These are phyloP conservation scores for Paedocypris sp. DNA, from an alignment of 2,113 vertebrate species.

Conservation along the genomic window DNA sequence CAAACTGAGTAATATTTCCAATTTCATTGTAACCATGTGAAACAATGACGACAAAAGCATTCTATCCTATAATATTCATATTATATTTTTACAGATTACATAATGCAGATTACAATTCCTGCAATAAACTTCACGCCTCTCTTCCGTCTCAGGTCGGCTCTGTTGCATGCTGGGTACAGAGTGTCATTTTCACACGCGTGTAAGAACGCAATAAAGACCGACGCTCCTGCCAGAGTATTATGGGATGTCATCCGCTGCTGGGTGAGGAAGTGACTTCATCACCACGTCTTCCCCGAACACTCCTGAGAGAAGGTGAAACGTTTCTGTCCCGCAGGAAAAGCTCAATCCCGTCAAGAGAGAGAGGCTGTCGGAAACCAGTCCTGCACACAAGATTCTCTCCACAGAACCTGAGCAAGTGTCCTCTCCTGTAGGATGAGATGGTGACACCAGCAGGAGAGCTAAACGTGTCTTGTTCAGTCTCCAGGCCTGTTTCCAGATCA, in stretches of 20 bases:
- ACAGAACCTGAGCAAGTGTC: conserved; percentile 65
- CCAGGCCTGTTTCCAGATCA: conserved; percentile 73
- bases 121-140: not conserved
- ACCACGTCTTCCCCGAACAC: not conserved
- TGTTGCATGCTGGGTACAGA: conserved; percentile 75
- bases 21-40: too few species aligned
- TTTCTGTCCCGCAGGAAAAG: conserved; percentile 61
- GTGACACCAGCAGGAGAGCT: too few species aligned
- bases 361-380: conserved; percentile 68
- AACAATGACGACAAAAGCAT: too few species aligned
- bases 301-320: not conserved
- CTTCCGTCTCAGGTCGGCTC: conserved; percentile 65
- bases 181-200: conserved; percentile 85
- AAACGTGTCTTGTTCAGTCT: conserved; percentile 50
- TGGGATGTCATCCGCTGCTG: conserved; percentile 93
- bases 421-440: too few species aligned
- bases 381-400: conserved; percentile 71
- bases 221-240: conserved; percentile 60
- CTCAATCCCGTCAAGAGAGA: conserved; percentile 74
- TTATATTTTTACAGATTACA: too few species aligned
- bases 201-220: conserved; percentile 76
- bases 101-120: not conserved
- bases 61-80: too few species aligned
- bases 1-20: too few species aligned
- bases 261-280: conserved; percentile 67